phyloP scores from a whole-genome alignment of 2,113 vertebrate genomes.

The Diadophis punctatus region DNA sequence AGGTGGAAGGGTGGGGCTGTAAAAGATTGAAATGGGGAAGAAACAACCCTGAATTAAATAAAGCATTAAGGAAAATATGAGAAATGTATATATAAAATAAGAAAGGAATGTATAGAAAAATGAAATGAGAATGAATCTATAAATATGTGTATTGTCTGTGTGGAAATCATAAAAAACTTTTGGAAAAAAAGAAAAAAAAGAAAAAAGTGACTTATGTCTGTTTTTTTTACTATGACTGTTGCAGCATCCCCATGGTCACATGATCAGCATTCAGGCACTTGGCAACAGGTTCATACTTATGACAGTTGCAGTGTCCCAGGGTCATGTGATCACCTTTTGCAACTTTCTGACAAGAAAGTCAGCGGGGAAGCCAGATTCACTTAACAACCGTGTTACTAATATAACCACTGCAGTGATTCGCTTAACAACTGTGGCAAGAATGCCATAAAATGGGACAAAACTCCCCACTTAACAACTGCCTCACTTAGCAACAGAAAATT shows the following conservation, averaged over 20 bases:
- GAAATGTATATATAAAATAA: no score
- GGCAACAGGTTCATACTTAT: no score
- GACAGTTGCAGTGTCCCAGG: no score
- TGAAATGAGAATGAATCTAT: no score
- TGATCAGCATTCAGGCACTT: neutral
- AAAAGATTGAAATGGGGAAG: no score
- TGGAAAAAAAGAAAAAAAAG: no score
- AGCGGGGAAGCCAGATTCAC: neutral
- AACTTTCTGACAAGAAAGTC: neutral
- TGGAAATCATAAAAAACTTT: no score
- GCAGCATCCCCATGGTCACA: neutral
- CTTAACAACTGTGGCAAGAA: neutral
- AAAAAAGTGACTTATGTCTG: neutral
- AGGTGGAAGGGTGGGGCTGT: no score
- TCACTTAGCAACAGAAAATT: neutral
- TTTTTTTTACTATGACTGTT: neutral
- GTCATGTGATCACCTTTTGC: neutral
- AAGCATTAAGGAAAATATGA: no score
- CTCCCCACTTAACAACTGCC: neutral
- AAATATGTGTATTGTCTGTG: no score
- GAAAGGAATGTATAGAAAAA: no score
- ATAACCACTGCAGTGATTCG: neutral
- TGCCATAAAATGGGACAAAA: neutral
- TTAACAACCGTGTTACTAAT: neutral
- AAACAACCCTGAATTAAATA: no score